Evolutionary conservation across 2,797 vertebrate species (phyloP), one percentile per base, ranked within the genome.

Genomic region (Syngnathus acus): DNA sequence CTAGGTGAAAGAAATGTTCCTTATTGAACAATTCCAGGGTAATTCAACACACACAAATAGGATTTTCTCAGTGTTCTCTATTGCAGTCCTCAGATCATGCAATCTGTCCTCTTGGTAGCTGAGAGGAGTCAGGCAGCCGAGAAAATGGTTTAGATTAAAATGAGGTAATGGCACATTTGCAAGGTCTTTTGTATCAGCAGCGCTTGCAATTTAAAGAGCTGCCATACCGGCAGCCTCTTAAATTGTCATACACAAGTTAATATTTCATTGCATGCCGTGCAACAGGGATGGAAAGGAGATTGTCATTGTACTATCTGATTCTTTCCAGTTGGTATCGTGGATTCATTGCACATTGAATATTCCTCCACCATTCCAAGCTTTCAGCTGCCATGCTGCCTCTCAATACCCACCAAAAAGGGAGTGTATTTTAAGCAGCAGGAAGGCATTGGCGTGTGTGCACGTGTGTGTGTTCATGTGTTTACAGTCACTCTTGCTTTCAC

Each of bases 261-360:
- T 90, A 89, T 90, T 89, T 90, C 82, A 91, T 84, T 73, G 83
- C 79, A 72, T 68, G 68, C 78, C 73, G 75, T 79, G 81, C 72
- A 82, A 82, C 67, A 70, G 75, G 76, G 73, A 84, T 74, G 67
- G 72, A 77, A 76, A 69, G 69, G 65, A 67, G 2, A 84, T 85
- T n/a, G n/a, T 89, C 82, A 87, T 91, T 91, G 89, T 79, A 81
- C 80, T 83, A 83, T 86, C 85, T 87, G 84, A 89, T 89, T 88
- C 75, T 78, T 89, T 79, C 85, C 85, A 84, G 87, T 84, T 84
- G 80, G 81, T 88, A 87, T 88, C 80, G 84, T 84, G 80, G 81
- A 87, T 87, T 88, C 80, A 84, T 84, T 81, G 75, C 66, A 71
- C 87, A 86, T 89, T 89, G 87, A 89, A 84, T 81, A 87, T 82